A percentile compares a stretch with the other conserved stretches of the same genome.
Evolutionary conservation across 2,888 invertebrate genomes (phyloP).

Genomic region (Platycnemis pennipes): DNA sequence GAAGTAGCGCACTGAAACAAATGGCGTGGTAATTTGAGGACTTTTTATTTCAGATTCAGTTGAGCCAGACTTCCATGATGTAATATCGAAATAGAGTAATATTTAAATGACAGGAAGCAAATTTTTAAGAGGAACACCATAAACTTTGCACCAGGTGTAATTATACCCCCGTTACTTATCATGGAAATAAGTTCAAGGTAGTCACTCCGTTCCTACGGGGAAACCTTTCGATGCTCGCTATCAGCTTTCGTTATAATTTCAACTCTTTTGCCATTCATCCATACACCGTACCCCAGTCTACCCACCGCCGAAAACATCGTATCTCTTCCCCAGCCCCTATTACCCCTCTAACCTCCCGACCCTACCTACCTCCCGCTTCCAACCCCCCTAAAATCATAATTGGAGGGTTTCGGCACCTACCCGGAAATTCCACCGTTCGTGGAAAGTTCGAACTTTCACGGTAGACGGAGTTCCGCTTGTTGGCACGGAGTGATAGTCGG

Average conservation of each 20-base stretch:
- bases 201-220: background rate
- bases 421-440: slow-evolving; percentile 47
- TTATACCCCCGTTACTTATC: background rate
- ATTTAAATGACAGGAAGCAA: background rate
- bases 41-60: too few relatives aligned
- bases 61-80: too few relatives aligned
- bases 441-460: slow-evolving; percentile 59
- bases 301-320: background rate
- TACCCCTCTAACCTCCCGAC: background rate
- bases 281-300: background rate
- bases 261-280: background rate
- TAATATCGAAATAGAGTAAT: background rate
- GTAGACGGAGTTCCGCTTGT: slow-evolving; percentile 25
- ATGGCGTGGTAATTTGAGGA: too few relatives aligned
- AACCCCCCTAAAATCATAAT: background rate
- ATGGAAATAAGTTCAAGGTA: background rate
- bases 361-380: background rate
- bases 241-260: slow-evolving; percentile 21
- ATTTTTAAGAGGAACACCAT: background rate
- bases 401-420: slow-evolving; percentile 29
- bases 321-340: background rate
- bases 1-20: too few relatives aligned
- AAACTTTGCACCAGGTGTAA: background rate
- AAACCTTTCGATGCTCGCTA: slow-evolving; percentile 16
- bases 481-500: slow-evolving; percentile 17